These are phyloP conservation scores for Calliopum simillimum DNA, from an alignment of 2,888 invertebrate species.

Conservation along the genomic window DNA sequence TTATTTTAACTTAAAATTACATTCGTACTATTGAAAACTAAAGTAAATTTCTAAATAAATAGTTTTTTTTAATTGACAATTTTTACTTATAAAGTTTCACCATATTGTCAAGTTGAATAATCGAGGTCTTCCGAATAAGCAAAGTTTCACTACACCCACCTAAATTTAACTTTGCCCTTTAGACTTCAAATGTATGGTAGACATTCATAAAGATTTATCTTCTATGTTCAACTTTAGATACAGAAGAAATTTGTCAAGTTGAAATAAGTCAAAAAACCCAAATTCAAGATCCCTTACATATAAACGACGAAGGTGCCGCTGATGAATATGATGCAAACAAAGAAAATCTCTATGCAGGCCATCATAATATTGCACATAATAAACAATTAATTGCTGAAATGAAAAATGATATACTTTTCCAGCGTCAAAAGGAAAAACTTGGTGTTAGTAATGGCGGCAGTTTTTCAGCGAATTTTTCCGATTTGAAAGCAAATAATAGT, in stretches of 20 bases:
- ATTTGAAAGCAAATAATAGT: constrained; percentile 11
- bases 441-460: constrained; percentile 9
- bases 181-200: too few species aligned
- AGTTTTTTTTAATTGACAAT: background rate
- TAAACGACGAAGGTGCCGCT: too few species aligned
- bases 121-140: too few species aligned
- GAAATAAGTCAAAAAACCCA: constrained; percentile 15
- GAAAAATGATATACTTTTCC: constrained; percentile 39
- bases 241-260: constrained; percentile 24
- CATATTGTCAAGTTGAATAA: too few species aligned
- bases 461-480: constrained; percentile 25
- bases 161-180: too few species aligned
- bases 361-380: constrained; percentile 36
- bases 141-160: too few species aligned
- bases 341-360: constrained; percentile 38
- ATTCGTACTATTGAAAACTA: too few species aligned
- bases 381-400: constrained; percentile 38
- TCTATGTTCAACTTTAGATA: constrained; percentile 33
- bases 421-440: constrained; percentile 41
- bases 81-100: background rate
- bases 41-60: too few species aligned
- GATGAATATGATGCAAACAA: constrained; percentile 26
- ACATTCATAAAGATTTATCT: background rate
- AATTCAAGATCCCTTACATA: constrained; percentile 19
- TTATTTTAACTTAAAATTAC: too few species aligned